Conservation (phyloP, 2,888 invertebrate species). For the Ferrisia virgata region DNA sequence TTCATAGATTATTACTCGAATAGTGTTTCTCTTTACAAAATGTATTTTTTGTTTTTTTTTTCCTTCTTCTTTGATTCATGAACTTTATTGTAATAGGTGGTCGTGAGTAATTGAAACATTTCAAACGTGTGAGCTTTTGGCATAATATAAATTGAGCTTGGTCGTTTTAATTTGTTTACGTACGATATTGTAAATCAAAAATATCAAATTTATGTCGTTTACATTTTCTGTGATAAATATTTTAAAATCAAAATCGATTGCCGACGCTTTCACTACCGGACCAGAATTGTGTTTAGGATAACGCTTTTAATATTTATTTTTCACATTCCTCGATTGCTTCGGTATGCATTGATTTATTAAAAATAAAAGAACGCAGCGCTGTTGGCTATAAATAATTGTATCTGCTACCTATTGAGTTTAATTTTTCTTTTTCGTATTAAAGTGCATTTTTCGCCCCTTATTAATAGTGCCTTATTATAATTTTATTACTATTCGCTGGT, state of each 20-base stretch:
- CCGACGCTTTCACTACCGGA: background rate
- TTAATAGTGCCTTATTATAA: background rate
- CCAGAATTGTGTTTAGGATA: background rate
- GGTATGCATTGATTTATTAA: background rate
- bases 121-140: background rate
- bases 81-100: background rate
- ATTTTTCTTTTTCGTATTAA: background rate
- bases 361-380: too few species aligned
- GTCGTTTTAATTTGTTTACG: background rate
- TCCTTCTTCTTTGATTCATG: background rate
- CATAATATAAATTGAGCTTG: background rate
- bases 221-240: conserved; percentile 2
- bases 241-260: conserved; percentile 3
- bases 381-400: too few species aligned
- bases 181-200: conserved; percentile 6
- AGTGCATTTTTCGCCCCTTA: background rate
- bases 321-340: background rate
- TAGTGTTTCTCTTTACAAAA: background rate
- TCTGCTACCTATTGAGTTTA: background rate
- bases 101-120: background rate
- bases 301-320: background rate
- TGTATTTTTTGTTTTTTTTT: background rate
- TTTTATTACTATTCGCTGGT: background rate
- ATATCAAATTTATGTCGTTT: background rate
- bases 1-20: background rate